These are phyloP conservation scores for Gasterosteus aculeatus DNA, from an alignment of 2,113 vertebrate genomes.

Conservation along the genomic window DNA sequence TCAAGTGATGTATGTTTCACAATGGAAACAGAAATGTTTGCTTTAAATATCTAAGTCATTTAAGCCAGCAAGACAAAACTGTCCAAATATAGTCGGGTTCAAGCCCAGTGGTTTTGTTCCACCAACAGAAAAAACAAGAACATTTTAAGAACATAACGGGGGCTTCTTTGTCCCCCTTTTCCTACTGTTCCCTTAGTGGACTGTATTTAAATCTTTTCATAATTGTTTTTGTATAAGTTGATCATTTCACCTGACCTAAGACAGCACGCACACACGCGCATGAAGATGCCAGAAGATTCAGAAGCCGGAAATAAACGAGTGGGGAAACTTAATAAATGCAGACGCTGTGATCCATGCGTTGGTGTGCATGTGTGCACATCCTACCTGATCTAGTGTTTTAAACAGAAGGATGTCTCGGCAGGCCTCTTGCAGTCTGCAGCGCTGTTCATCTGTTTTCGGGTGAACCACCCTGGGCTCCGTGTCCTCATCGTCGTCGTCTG, in stretches of 20 bases:
- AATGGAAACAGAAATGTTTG: not conserved
- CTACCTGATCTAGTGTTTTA: conserved; percentile 98
- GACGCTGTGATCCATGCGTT: not conserved
- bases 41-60: not conserved
- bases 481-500: conserved; percentile 97
- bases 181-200: not conserved
- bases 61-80: not conserved
- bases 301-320: not conserved
- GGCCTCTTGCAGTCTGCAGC: conserved; percentile 95
- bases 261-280: not conserved
- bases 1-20: not conserved
- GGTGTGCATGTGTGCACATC: not conserved
- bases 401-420: conserved; percentile 98
- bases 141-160: not conserved
- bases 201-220: not conserved
- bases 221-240: not conserved
- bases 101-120: not conserved
- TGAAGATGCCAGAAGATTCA: too few species aligned
- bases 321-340: not conserved
- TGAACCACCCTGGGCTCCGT: conserved; percentile 95
- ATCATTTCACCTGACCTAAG: conserved; percentile 15
- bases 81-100: not conserved
- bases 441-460: conserved; percentile 97
- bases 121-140: not conserved
- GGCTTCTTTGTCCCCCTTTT: not conserved